Evolutionary conservation across 1,140 invertebrate species (phyloP).

Genomic region (Drosophila nikananu): DNA sequence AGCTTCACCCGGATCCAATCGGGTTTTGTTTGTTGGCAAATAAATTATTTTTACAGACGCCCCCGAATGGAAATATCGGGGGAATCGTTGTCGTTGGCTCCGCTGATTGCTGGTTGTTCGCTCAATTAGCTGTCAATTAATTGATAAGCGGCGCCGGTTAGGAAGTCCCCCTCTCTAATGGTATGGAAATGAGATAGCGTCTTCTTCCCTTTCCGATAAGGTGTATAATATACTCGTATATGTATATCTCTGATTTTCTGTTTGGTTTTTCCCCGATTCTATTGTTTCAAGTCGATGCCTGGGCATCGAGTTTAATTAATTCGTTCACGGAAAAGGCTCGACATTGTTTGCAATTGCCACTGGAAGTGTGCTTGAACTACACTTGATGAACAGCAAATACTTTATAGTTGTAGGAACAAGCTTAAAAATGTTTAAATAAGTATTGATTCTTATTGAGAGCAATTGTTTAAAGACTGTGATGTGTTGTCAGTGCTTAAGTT

Average conservation of each 20-base stretch:
- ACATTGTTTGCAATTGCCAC: background rate
- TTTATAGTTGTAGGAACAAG: background rate
- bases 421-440: background rate
- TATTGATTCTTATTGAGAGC: background rate
- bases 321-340: background rate
- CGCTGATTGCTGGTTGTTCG: constrained; percentile 54
- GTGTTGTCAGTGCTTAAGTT: background rate
- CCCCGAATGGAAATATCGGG: constrained; percentile 43
- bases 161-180: constrained; percentile 30
- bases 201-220: constrained; percentile 21
- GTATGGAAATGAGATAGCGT: constrained; percentile 27
- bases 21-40: constrained; percentile 41
- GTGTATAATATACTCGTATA: background rate
- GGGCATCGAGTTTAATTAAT: constrained; percentile 1
- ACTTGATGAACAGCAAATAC: background rate
- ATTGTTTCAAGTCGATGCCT: constrained; percentile 1
- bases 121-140: constrained; percentile 64
- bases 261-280: constrained; percentile 16
- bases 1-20: constrained; percentile 34
- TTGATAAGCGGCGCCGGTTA: constrained; percentile 42
- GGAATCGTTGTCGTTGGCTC: constrained; percentile 22
- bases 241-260: constrained; percentile 4
- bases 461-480: background rate
- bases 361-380: background rate
- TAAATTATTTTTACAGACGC: constrained; percentile 48